Conservation (phyloP, 1,140 invertebrate genomes). For the Drosophila ohnishii region DNA sequence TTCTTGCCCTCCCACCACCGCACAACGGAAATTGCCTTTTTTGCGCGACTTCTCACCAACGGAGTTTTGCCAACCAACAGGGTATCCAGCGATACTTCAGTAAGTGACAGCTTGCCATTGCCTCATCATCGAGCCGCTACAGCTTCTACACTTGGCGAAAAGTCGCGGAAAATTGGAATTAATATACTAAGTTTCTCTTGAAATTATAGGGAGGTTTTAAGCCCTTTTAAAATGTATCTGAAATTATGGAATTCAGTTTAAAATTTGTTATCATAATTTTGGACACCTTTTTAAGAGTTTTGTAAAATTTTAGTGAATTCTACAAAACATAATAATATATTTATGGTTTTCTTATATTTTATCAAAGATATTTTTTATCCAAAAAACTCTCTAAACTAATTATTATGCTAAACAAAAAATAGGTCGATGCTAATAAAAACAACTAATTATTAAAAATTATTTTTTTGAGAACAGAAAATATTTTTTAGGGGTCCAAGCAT, state of each 20-base stretch:
- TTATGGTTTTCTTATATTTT: no score
- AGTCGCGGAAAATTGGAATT: neutral
- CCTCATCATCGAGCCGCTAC: constrained; percentile 19
- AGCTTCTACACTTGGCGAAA: constrained; percentile 6
- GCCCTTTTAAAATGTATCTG: neutral
- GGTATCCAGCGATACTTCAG: constrained; percentile 43
- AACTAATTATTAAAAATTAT: no score
- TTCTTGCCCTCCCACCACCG: constrained; percentile 38
- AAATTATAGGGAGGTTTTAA: neutral
- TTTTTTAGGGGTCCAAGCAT: neutral
- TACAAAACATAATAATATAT: no score
- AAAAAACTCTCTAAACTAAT: no score
- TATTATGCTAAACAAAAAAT: no score
- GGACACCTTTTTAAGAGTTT: no score
- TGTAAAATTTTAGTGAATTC: no score
- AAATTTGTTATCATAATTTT: no score
- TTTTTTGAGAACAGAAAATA: no score
- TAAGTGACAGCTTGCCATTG: constrained; percentile 58
- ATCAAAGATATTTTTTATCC: no score
- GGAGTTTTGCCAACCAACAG: constrained; percentile 17
- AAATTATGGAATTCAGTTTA: neutral
- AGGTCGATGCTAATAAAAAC: no score
- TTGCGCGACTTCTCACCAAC: constrained; percentile 58
- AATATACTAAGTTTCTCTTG: neutral
- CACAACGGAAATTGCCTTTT: constrained; percentile 76